A percentile compares a stretch with the other conserved stretches of the same genome.
Conservation (phyloP, 2,113 vertebrate genomes). For the Chitala chitala region DNA sequence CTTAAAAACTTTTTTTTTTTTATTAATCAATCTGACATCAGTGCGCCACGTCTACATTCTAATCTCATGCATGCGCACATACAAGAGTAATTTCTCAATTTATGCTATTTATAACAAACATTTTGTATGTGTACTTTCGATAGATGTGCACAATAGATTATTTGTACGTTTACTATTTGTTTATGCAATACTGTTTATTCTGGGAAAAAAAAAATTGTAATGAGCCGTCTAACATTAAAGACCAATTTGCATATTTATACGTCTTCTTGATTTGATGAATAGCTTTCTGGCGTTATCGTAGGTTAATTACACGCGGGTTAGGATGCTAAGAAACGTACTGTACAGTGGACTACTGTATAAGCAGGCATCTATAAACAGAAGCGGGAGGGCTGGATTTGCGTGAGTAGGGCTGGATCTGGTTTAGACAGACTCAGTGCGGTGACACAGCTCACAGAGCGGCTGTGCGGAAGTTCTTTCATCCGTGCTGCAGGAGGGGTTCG, state of each 20-base stretch:
- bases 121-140: too few relatives aligned
- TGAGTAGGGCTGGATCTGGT: slow-evolving; percentile 48
- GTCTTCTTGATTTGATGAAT: neutral
- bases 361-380: slow-evolving; percentile 22
- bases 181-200: neutral
- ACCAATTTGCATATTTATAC: too few relatives aligned
- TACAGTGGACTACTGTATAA: slow-evolving; percentile 16
- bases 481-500: slow-evolving; percentile 46
- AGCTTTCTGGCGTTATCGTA: neutral
- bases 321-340: neutral
- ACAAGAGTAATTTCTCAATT: too few relatives aligned
- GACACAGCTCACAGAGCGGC: slow-evolving; percentile 44
- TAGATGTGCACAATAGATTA: too few relatives aligned
- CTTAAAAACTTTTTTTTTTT: too few relatives aligned
- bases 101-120: neutral
- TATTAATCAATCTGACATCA: too few relatives aligned
- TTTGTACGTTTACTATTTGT: neutral
- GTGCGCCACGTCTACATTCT: too few relatives aligned
- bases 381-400: slow-evolving; percentile 43
- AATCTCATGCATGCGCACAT: too few relatives aligned
- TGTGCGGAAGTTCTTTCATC: slow-evolving; percentile 67
- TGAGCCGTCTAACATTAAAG: neutral
- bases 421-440: slow-evolving; percentile 45
- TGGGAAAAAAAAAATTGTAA: neutral
- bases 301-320: neutral